A percentile compares a stretch with the other conserved stretches of the same genome.
phyloP scores from a whole-genome alignment of 2,888 invertebrate species.

The Quadroppia sp. region DNA sequence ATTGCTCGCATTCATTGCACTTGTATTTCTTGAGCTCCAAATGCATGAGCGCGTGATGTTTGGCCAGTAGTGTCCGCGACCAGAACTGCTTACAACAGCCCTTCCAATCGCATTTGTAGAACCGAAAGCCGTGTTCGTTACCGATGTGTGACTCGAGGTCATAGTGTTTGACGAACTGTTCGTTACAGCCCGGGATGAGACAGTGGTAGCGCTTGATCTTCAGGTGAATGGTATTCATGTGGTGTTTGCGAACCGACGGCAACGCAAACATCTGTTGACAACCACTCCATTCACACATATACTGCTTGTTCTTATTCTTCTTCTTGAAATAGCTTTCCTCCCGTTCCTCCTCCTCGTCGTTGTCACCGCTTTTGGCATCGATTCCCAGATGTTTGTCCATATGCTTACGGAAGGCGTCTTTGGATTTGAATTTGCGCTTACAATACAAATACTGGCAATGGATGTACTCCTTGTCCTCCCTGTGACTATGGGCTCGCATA shows the following conservation, averaged over 20 bases:
- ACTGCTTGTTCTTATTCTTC: neutral
- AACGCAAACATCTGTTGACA: conserved; percentile 1
- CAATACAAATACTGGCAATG: neutral
- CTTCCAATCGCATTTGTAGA: neutral
- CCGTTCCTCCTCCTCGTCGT: neutral
- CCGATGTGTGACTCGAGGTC: neutral
- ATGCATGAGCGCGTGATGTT: neutral
- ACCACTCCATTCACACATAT: neutral
- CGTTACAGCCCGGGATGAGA: neutral
- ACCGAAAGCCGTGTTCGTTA: neutral
- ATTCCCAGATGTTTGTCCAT: neutral
- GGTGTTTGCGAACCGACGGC: neutral
- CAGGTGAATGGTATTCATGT: neutral
- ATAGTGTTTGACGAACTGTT: neutral
- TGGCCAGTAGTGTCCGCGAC: neutral
- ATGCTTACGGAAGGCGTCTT: neutral
- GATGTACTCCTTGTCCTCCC: neutral
- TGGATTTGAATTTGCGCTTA: neutral
- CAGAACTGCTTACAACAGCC: neutral
- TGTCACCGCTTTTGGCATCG: neutral
- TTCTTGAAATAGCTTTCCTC: neutral
- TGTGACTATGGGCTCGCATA: neutral
- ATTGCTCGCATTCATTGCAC: neutral
- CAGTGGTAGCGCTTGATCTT: neutral
- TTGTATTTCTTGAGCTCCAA: neutral